Base-by-base conservation (phyloP, 2,113 vertebrate species). In the Periophthalmodon schlosseri region DNA sequence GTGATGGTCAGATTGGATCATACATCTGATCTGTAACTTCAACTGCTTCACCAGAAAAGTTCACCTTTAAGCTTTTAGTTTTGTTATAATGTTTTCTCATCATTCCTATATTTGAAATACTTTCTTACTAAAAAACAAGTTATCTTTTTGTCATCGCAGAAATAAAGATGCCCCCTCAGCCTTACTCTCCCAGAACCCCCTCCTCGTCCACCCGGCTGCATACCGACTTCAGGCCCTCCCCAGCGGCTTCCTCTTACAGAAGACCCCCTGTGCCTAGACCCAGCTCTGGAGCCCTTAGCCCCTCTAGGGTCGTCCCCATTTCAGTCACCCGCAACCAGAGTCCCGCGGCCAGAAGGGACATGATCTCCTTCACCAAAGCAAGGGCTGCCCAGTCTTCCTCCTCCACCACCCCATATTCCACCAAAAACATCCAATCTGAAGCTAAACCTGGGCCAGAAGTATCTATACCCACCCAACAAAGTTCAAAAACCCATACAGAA, bases 311-410 rank as follows among this genome's bases (percentile, higher is more conserved):
- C 34, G 74, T 91, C 5, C 66, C 87, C 0, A 91, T 94, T 84
- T 92, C 84, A 81, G 15, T 77, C 24, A 63, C 77, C 78, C 92
- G 84, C 34, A 34, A 90, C 24, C 88, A 91, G 57, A 88, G 90
- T 86, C 88, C 91, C 39, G 87, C 81, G 5, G 81, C 90, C 16
- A 92, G 93, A 83, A 87, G 73, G 80, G 95, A 93, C 67, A 95
- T 95, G 84, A 79, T 87, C 16, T 78, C 91, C 13, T 92, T 92
- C 5, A 87, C 89, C 67, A 96, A 92, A 91, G 89, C 88, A 28
- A 91, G 76, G 34, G 82, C 90, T 75, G 89, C 92, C 9, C 66
- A 86, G 71, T 84, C 82, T 28, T 12, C 81, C 77, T 72, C 80
- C 15, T 12, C 58, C n/a, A 16, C 75, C 69, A 75, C 56, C 76